Base-by-base conservation (phyloP, 2,888 invertebrate species). In the Trissolcus brochymenae region DNA sequence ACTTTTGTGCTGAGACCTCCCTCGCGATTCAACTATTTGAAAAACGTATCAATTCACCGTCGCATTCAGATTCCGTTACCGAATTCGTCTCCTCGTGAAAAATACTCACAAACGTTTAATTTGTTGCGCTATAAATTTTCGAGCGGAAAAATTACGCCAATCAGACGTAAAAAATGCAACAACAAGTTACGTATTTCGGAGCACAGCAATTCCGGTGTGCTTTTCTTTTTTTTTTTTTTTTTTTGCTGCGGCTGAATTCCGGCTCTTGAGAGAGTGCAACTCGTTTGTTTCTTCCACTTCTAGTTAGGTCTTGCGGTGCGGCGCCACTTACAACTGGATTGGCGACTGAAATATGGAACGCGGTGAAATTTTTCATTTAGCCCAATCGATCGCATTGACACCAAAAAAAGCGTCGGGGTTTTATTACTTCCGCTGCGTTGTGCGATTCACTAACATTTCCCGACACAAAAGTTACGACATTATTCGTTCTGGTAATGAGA, bases 241-340 rank as follows among this genome's bases (percentile, higher is more conserved):
- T 35, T 61, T 49, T 51, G 4, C 4, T 9, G 50, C 17, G n/a
- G 29, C 29, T 59, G 59, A 67, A 67, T 67, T 40, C 19, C 14
- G 13, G 59, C 4, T 55, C 13, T 60, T 60, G 51, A 60, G 60
- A 60, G 60, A 68, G 40, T 9, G 35, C 57, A 56, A 57, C 80
- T 81, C 81, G 81, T 84, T 84, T 83, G 79, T 84, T 84, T 82
- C 72, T 68, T n/a, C 73, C 71, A 56, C 66, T 77, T 81, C 82
- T 81, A 81, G 81, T 83, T 83, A 82, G 83, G 81, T 83, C 81
- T 81, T 9, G 40, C 65, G 53, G 49, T n/a, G n/a, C 80, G 75
- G 80, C 81, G 80, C 81, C 83, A 81, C 79, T 82, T 82, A 79
- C 77, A 41, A 64, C 62, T 68, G 80, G 82, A 81, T 84, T 82